Percentiles rank a stretch among this genome's conserved stretches.
Evolutionary conservation across 2,797 vertebrate species (phyloP).

Genomic region (Nannoperca obscura): DNA sequence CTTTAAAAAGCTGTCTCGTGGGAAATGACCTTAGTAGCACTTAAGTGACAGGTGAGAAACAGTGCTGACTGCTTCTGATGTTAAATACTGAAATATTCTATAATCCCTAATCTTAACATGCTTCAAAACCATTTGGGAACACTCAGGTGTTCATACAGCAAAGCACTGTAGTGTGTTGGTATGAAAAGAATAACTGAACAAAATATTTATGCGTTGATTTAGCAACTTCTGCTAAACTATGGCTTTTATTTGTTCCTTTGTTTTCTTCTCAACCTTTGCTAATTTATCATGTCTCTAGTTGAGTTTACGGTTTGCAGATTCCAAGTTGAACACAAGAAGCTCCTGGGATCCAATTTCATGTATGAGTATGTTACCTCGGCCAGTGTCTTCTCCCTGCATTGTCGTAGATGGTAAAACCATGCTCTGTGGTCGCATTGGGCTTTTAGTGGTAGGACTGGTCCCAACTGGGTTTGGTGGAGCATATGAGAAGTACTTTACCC

Average conservation of each 20-base stretch:
- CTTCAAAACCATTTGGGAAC: neutral
- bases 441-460: conserved; percentile 25
- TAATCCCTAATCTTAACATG: neutral
- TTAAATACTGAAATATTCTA: neutral
- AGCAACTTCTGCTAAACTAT: neutral
- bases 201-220: neutral
- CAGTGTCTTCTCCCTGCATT: conserved; percentile 53
- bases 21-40: neutral
- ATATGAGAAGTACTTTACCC: conserved; percentile 66
- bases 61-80: neutral
- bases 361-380: conserved; percentile 67
- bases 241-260: neutral
- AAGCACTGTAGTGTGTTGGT: neutral
- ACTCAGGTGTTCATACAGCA: neutral
- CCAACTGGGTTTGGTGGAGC: conserved; percentile 44
- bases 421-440: conserved; percentile 57
- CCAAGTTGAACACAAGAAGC: conserved; percentile 1
- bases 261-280: neutral
- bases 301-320: neutral
- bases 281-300: neutral
- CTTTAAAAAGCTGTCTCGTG: neutral
- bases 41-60: neutral
- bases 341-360: neutral
- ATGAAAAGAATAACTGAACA: neutral
- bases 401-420: conserved; percentile 54